Evolutionary conservation across 2,888 invertebrate genomes (phyloP).

Genomic region (Boloria selene): DNA sequence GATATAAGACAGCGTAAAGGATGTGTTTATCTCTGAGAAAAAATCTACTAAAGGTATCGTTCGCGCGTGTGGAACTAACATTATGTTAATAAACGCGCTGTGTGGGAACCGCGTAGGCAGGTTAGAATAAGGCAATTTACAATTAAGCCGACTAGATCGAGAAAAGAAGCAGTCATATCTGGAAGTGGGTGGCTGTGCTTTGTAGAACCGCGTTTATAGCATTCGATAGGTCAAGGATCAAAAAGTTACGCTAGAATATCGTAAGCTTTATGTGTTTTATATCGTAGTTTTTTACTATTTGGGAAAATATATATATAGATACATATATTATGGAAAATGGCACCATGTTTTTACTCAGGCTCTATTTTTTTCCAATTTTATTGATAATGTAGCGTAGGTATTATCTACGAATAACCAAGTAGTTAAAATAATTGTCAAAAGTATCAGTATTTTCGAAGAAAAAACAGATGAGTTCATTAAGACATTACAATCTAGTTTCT

Average conservation of each 20-base stretch:
- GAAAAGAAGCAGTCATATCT: slow-evolving; percentile 33
- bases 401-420: no score
- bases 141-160: slow-evolving; percentile 36
- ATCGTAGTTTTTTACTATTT: background rate
- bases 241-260: slow-evolving; percentile 8
- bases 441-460: no score
- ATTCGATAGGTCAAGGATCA: slow-evolving; percentile 16
- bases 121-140: slow-evolving; percentile 42
- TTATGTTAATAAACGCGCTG: slow-evolving; percentile 23
- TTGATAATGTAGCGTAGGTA: no score
- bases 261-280: background rate
- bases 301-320: no score
- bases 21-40: slow-evolving; percentile 15
- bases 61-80: slow-evolving; percentile 13
- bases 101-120: slow-evolving; percentile 43
- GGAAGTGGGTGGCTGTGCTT: slow-evolving; percentile 12
- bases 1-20: slow-evolving; percentile 10
- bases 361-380: no score
- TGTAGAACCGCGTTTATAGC: slow-evolving; percentile 6
- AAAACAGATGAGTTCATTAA: no score
- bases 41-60: slow-evolving; percentile 5
- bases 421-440: no score
- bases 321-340: no score
- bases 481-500: no score
- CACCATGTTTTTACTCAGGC: no score